Evolutionary conservation across 2,888 invertebrate genomes (phyloP), one percentile per base, ranked within the genome.

Genomic region (Meghimatium bilineatum): DNA sequence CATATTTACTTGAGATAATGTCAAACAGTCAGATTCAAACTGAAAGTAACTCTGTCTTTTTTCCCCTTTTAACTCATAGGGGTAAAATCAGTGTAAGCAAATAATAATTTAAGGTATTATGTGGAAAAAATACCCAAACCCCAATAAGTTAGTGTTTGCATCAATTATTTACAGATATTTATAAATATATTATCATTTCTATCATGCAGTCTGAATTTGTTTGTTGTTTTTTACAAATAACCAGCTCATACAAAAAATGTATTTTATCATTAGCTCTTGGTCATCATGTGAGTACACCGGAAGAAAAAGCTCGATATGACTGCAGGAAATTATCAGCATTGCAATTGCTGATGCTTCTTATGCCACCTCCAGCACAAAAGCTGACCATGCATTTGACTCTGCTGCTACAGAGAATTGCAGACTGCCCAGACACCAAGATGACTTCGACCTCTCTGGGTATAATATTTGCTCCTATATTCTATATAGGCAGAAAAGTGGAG

Each of bases 391-490:
- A 80, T 32, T 29, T 84, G 38, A 12, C 80, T 34, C 20, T 2
- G 14, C 75, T 84, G 10, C 80, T 84, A n/a, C 80, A 80, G 10
- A 26, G 49, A 34, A 74, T 84, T 20, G 66, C 80, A n/a, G 67
- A 74, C 32, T 52, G 52, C 32, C 44, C 74, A 52, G 84, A 74
- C 23, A 75, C 80, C 32, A 80, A 80, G 75, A 84, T 84, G 84
- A 84, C 84, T 23, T 66, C 84, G 0, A 29, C 72, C 1, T 75
- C 84, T 5, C 75, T 84, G 26, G 84, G 66, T 6, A 84, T 80
- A n/a, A 80, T 84, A n/a, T 80, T 84, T 74, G 79, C 84, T 20
- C 84, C 84, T 8, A 80, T 84, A 29, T 84, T 74, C 75, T 84
- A 74, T 69, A 29, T 84, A 34, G 52, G 80, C 67, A 67, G 75